Evolutionary conservation across 2,888 invertebrate genomes (phyloP).

Genomic region (Erpobdella octoculata): DNA sequence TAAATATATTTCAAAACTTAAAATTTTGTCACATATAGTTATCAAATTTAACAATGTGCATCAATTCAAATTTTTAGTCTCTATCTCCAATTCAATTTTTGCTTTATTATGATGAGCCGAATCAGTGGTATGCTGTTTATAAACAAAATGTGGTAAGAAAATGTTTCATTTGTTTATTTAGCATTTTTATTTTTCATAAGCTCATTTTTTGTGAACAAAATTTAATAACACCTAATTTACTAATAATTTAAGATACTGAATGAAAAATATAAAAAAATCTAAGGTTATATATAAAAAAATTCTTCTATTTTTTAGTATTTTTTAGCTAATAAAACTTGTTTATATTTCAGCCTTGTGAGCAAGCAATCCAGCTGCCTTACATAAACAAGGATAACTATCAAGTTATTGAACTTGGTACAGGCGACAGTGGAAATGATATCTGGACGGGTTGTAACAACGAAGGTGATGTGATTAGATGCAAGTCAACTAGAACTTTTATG

Average conservation of each 20-base stretch:
- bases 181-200: background rate
- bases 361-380: constrained; percentile 10
- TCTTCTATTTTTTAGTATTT: background rate
- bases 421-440: background rate
- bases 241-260: background rate
- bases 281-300: background rate
- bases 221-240: background rate
- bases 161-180: background rate
- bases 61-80: background rate
- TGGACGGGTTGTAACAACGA: constrained; percentile 16
- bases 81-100: constrained; percentile 27
- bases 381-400: constrained; percentile 3
- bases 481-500: constrained; percentile 60
- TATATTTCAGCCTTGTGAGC: constrained; percentile 17
- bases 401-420: background rate
- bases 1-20: background rate
- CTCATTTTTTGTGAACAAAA: background rate
- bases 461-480: constrained; percentile 5
- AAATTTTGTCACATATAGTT: background rate
- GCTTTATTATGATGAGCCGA: constrained; percentile 37
- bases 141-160: constrained; percentile 26
- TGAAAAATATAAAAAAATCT: no score
- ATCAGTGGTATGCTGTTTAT: constrained; percentile 40
- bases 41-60: background rate
- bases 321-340: background rate